phyloP scores from a whole-genome alignment of 2,113 vertebrate genomes.

The Passer domesticus region DNA sequence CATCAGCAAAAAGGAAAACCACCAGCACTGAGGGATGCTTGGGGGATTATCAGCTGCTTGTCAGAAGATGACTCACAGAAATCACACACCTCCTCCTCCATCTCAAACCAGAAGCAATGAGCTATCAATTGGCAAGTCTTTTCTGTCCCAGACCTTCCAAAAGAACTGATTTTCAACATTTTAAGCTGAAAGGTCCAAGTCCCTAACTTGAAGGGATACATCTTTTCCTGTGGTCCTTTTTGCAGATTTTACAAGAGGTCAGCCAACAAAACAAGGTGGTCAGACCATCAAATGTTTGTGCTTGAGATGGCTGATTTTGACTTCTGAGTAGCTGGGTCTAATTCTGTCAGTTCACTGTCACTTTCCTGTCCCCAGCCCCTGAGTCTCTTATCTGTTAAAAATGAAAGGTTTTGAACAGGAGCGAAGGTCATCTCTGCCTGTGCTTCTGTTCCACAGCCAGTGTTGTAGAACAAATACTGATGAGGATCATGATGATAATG shows the following conservation, averaged over 20 bases:
- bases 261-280: background rate
- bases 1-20: background rate
- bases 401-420: background rate
- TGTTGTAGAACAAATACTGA: slow-evolving; percentile 63
- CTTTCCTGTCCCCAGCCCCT: background rate
- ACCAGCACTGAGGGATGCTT: background rate
- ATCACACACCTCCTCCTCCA: background rate
- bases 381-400: background rate
- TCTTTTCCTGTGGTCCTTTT: background rate
- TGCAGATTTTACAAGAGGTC: background rate
- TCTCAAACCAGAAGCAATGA: background rate
- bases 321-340: background rate
- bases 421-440: slow-evolving; percentile 34
- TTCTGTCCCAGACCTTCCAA: background rate
- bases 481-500: slow-evolving; percentile 63
- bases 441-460: background rate
- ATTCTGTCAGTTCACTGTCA: background rate
- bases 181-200: background rate
- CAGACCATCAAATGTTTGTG: background rate
- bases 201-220: background rate
- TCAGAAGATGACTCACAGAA: background rate
- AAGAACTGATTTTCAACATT: background rate
- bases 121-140: background rate
- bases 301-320: background rate
- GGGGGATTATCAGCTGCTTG: background rate